Conservation (phyloP, 2,888 invertebrate species). For the Conus canariensis region DNA sequence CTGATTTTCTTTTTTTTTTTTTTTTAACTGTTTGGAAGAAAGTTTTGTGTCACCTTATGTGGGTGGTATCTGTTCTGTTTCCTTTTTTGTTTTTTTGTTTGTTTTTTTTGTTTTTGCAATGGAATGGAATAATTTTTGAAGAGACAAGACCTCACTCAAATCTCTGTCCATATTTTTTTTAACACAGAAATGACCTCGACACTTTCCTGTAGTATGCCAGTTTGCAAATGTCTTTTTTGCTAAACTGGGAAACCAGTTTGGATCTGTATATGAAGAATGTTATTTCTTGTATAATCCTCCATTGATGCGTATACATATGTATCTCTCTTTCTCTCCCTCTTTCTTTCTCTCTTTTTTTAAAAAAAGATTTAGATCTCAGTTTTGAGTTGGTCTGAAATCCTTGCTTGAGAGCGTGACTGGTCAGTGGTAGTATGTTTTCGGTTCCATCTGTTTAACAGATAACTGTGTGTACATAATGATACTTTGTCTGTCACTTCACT, state of each 20-base stretch:
- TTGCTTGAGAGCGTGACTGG: neutral
- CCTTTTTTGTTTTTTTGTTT: no score
- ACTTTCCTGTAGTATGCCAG: neutral
- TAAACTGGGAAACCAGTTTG: neutral
- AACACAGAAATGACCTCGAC: neutral
- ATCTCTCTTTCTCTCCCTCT: neutral
- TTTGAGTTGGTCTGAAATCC: neutral
- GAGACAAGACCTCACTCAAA: no score
- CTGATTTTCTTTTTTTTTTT: neutral
- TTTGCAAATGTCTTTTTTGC: neutral
- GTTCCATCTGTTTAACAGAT: no score
- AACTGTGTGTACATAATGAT: neutral
- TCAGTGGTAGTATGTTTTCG: neutral
- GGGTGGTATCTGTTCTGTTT: neutral
- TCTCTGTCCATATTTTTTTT: neutral
- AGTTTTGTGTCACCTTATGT: neutral
- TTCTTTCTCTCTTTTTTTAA: neutral
- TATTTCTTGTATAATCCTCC: neutral
- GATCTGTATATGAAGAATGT: slow-evolving; percentile 11
- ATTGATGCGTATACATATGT: neutral
- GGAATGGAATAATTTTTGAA: neutral
- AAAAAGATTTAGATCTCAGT: neutral
- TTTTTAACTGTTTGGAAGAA: neutral
- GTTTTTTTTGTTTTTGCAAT: neutral
- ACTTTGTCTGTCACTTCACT: neutral